These are phyloP conservation scores for Alexandromys oeconomus DNA, from an alignment of 2,797 vertebrate species.

Conservation along the genomic window DNA sequence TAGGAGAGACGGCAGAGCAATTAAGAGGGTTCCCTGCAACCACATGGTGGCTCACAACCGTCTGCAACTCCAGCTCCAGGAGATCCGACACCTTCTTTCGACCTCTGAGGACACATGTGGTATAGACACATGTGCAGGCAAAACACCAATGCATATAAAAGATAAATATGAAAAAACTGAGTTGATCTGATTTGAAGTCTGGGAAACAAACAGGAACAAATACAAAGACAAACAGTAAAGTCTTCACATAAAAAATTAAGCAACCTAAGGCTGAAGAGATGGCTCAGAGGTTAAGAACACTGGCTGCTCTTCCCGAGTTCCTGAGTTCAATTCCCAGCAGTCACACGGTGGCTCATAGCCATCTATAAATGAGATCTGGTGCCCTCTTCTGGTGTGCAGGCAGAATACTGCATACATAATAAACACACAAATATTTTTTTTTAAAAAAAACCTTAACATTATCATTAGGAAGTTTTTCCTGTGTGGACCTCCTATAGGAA, in stretches of 20 bases:
- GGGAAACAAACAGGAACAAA: slow-evolving; percentile 11
- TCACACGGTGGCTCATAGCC: neutral
- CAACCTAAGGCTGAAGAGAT: neutral
- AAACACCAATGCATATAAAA: neutral
- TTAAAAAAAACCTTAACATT: neutral
- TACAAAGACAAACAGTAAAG: slow-evolving; percentile 28
- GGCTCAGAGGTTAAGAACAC: neutral
- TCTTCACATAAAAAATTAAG: neutral
- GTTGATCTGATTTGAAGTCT: neutral
- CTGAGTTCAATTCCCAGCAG: neutral
- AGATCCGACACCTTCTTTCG: neutral
- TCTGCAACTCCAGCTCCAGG: neutral
- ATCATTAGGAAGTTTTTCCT: neutral
- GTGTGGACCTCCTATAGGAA: neutral
- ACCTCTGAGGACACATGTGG: neutral
- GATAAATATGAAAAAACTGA: neutral
- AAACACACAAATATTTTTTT: neutral
- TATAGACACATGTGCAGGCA: neutral
- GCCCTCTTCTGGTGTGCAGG: neutral
- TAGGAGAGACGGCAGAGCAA: neutral
- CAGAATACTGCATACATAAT: neutral
- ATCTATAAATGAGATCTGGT: neutral
- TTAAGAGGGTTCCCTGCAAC: neutral
- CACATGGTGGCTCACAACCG: neutral
- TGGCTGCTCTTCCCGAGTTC: neutral